phyloP scores from a whole-genome alignment of 2,888 invertebrate species.

The Esperia sulphurella region DNA sequence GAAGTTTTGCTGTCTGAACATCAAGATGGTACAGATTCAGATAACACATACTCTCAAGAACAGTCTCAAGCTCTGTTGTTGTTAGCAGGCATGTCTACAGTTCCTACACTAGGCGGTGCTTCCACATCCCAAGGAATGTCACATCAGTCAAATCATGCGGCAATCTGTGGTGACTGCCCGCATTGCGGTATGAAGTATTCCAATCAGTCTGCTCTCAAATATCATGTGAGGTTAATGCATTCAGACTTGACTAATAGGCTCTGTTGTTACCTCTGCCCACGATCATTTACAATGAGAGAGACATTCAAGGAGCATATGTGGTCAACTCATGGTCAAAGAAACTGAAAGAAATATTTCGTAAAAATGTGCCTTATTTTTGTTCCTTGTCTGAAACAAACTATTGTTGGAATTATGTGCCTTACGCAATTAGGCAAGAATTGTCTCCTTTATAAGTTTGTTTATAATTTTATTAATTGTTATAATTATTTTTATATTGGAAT shows the following conservation, averaged over 20 bases:
- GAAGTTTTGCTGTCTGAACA: conserved; percentile 68
- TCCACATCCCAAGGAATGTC: conserved; percentile 63
- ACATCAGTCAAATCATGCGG: conserved; percentile 71
- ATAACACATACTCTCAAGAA: conserved; percentile 51
- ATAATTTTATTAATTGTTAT: conserved; percentile 1
- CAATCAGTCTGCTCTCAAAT: conserved; percentile 84
- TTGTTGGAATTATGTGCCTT: conserved; percentile 12
- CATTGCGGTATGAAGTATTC: conserved; percentile 85
- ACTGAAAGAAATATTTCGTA: conserved; percentile 46
- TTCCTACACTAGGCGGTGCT: conserved; percentile 49
- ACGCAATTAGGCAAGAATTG: neutral
- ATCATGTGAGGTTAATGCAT: conserved; percentile 84
- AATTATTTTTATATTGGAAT: neutral
- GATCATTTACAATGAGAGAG: conserved; percentile 83
- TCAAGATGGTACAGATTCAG: conserved; percentile 59
- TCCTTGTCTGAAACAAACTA: conserved; percentile 3
- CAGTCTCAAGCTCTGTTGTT: conserved; percentile 61
- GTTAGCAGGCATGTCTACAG: conserved; percentile 63
- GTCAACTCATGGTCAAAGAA: conserved; percentile 82
- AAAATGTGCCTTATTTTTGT: conserved; percentile 52
- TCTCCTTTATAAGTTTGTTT: conserved; percentile 3
- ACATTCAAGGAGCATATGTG: conserved; percentile 85
- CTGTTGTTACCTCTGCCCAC: conserved; percentile 84
- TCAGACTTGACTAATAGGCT: conserved; percentile 83
- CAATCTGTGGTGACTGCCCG: conserved; percentile 82